Evolutionary conservation across 2,888 invertebrate species (phyloP).

Genomic region (Gymnosoma rotundatum): DNA sequence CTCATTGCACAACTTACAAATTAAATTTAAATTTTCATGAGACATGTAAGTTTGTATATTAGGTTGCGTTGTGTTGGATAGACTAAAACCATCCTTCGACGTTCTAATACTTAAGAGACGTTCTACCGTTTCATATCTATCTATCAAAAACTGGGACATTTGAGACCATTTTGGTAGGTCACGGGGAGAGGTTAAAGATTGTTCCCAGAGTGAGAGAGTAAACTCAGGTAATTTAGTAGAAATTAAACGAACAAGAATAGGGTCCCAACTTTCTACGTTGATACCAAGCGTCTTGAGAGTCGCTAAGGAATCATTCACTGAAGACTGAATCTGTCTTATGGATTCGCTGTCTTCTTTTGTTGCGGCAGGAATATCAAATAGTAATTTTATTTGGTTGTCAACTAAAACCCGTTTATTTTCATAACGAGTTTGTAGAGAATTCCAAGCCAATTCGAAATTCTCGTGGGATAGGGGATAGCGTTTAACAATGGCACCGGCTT

Average conservation of each 20-base stretch:
- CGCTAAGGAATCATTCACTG: not conserved
- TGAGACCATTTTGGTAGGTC: not conserved
- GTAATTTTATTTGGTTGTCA: slow-evolving; percentile 4
- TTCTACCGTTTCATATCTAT: slow-evolving; percentile 1
- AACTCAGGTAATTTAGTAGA: not conserved
- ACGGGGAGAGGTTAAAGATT: not conserved
- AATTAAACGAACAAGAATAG: not conserved
- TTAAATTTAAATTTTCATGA: not conserved
- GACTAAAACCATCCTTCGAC: too few relatives aligned
- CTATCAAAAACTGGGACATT: not conserved
- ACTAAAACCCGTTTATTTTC: not conserved
- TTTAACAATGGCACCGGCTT: too few relatives aligned
- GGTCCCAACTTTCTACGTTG: slow-evolving; percentile 10
- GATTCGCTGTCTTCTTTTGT: not conserved
- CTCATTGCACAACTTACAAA: not conserved
- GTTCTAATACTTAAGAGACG: too few relatives aligned
- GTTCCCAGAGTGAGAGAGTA: not conserved
- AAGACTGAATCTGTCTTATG: too few relatives aligned
- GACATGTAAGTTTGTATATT: too few relatives aligned
- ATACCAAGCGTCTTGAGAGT: not conserved
- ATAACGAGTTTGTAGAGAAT: not conserved
- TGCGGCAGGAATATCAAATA: not conserved
- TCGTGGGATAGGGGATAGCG: not conserved
- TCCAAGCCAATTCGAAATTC: not conserved
- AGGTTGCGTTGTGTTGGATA: too few relatives aligned